phyloP scores from a whole-genome alignment of 2,797 vertebrate species.

The Scolopax rusticola region DNA sequence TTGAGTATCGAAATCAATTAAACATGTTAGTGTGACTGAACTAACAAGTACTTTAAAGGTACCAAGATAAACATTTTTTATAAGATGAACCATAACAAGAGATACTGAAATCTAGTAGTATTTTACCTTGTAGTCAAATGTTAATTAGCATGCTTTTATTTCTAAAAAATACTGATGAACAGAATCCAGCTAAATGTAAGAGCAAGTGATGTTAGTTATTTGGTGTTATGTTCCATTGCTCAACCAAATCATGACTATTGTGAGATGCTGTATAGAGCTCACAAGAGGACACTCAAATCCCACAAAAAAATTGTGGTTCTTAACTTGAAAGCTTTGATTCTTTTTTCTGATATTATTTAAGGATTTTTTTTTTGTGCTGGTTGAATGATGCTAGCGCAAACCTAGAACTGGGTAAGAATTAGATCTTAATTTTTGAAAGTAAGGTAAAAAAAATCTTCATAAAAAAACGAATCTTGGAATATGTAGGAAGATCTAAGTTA shows the following conservation, averaged over 20 bases:
- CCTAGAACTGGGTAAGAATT: not conserved
- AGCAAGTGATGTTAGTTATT: not conserved
- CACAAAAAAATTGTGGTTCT: not conserved
- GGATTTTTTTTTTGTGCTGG: not conserved
- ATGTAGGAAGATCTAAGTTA: not conserved
- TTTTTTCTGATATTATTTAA: not conserved
- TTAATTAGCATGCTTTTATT: not conserved
- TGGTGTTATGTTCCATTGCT: fast-evolving
- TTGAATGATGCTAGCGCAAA: not conserved
- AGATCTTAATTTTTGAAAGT: not conserved
- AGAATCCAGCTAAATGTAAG: not conserved
- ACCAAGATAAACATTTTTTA: not conserved
- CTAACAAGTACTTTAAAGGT: not conserved
- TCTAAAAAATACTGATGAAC: not conserved
- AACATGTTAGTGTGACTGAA: not conserved
- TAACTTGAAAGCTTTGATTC: fast-evolving
- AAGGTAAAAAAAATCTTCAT: not conserved
- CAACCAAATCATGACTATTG: fast-evolving
- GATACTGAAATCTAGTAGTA: not conserved
- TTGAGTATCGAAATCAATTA: not conserved
- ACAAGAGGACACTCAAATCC: slow-evolving; percentile 22
- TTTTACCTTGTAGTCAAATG: not conserved
- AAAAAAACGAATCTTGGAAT: not conserved
- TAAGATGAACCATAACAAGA: not conserved
- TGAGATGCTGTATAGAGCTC: not conserved